A percentile compares a stretch with the other conserved stretches of the same genome.
These are phyloP conservation scores for Cepaea hortensis DNA, from an alignment of 2,888 invertebrate genomes.

Conservation along the genomic window DNA sequence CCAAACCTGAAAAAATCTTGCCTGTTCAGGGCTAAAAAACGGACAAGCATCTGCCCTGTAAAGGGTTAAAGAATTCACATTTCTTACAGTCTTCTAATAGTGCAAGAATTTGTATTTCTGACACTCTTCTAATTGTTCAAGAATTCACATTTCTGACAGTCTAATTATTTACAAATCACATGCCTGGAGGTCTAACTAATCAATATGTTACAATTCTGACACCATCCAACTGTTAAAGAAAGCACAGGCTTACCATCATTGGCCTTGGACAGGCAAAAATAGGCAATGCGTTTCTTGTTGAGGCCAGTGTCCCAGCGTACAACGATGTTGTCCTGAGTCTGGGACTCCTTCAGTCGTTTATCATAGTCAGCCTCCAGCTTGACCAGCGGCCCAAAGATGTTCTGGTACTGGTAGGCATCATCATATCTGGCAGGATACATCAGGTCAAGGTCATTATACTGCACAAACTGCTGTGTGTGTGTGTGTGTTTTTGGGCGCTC, in stretches of 20 bases:
- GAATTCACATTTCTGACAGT: too few relatives aligned
- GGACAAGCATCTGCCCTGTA: too few relatives aligned
- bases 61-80: too few relatives aligned
- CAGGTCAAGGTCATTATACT: too few relatives aligned
- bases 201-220: neutral
- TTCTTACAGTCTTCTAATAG: too few relatives aligned
- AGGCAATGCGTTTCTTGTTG: slow-evolving; percentile 98
- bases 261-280: slow-evolving; percentile 96
- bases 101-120: too few relatives aligned
- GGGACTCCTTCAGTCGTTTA: slow-evolving; percentile 96
- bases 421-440: slow-evolving; percentile 84
- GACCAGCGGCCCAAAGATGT: slow-evolving; percentile 96
- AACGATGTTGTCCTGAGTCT: slow-evolving; percentile 97
- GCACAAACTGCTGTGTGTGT: too few relatives aligned
- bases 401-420: slow-evolving; percentile 99
- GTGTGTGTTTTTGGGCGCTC: too few relatives aligned
- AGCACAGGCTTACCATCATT: slow-evolving; percentile 82
- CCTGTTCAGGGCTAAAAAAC: too few relatives aligned
- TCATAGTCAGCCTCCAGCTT: slow-evolving; percentile 99
- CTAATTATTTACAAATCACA: too few relatives aligned
- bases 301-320: slow-evolving; percentile 99
- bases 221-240: neutral
- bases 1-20: too few relatives aligned
- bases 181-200: neutral
- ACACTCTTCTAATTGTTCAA: too few relatives aligned